phyloP scores from a whole-genome alignment of 1,140 invertebrate species.

The Anoplolepis gracilipes region DNA sequence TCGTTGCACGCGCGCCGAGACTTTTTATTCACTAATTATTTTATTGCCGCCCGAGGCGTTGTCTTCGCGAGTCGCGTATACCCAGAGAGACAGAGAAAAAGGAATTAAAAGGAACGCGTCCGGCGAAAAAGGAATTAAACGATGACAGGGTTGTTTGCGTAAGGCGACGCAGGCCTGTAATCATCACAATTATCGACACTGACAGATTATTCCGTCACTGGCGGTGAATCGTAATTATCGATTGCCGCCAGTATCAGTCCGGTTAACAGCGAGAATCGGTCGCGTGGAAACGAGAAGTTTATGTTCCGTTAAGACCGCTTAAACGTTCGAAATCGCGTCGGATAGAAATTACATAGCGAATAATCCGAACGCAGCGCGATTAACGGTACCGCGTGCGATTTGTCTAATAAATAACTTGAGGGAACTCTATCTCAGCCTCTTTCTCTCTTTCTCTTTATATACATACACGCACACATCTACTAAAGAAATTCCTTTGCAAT shows the following conservation, averaged over 20 bases:
- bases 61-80: background rate
- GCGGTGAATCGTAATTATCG: slow-evolving; percentile 65
- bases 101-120: background rate
- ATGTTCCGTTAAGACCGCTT: slow-evolving; percentile 37
- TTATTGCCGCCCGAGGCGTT: slow-evolving; percentile 10
- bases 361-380: slow-evolving; percentile 26
- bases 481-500: background rate
- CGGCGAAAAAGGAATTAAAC: slow-evolving; percentile 42
- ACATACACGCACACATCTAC: background rate
- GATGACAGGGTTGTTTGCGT: slow-evolving; percentile 44
- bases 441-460: background rate
- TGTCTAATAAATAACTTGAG: slow-evolving; percentile 30
- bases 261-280: background rate
- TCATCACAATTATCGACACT: slow-evolving; percentile 79
- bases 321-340: slow-evolving; percentile 37
- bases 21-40: slow-evolving; percentile 55
- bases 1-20: background rate
- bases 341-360: slow-evolving; percentile 8
- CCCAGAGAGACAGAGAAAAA: background rate
- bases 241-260: slow-evolving; percentile 41
- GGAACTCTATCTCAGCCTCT: background rate
- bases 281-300: slow-evolving; percentile 15
- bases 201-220: slow-evolving; percentile 72
- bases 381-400: slow-evolving; percentile 45
- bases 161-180: slow-evolving; percentile 69